Percentiles rank a stretch among this genome's conserved stretches.
phyloP scores from a whole-genome alignment of 2,113 vertebrate genomes.

The Datnioides undecimradiatus region DNA sequence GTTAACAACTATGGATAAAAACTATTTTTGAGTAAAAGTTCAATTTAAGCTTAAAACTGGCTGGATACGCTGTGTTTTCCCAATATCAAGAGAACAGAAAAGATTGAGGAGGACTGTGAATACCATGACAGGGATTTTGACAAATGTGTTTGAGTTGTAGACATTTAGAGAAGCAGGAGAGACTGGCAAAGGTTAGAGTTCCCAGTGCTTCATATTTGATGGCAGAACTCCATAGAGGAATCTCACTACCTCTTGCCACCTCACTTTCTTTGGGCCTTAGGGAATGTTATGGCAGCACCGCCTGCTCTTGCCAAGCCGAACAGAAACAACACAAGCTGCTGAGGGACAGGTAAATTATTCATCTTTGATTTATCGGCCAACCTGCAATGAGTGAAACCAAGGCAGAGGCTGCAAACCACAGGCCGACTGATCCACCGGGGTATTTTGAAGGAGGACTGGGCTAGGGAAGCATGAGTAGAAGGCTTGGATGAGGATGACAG shows the following conservation, averaged over 20 bases:
- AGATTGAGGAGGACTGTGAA: not conserved
- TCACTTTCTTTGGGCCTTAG: constrained; percentile 40
- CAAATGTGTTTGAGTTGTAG: constrained; percentile 2
- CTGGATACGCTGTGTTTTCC: not conserved
- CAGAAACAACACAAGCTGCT: constrained; percentile 70
- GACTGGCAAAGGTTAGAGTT: constrained; percentile 2
- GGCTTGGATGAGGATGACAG: not conserved
- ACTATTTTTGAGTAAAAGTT: not conserved
- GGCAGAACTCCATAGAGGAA: constrained; percentile 20
- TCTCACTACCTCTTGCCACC: constrained; percentile 32
- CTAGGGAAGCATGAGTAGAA: not conserved
- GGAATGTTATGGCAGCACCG: constrained; percentile 54
- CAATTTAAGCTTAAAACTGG: not conserved
- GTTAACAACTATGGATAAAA: not conserved
- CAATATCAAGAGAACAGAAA: not conserved
- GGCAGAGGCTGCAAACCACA: constrained; percentile 43
- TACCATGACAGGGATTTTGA: constrained; percentile 4
- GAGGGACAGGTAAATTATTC: constrained; percentile 77
- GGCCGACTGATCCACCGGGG: constrained; percentile 18
- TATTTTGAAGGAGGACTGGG: not conserved
- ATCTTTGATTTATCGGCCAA: constrained; percentile 68
- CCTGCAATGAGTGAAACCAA: constrained; percentile 32
- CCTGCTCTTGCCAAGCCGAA: constrained; percentile 58
- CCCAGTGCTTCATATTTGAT: constrained; percentile 29
- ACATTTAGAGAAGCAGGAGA: not conserved